Conservation (phyloP, 2,113 vertebrate species). For the Notiomystis cincta region DNA sequence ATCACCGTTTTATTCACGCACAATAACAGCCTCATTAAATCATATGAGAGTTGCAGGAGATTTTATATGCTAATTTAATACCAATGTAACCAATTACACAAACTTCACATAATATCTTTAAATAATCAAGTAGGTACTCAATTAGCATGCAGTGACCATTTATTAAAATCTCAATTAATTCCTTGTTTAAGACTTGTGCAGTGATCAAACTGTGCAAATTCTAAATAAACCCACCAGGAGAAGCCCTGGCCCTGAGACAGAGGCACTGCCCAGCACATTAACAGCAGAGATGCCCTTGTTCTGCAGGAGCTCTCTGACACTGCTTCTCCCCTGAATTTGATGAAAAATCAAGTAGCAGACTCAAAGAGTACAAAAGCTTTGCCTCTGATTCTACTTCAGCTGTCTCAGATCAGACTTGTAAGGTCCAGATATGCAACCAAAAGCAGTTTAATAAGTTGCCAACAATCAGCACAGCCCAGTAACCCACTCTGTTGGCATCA, state of each 20-base stretch:
- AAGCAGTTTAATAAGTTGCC: neutral
- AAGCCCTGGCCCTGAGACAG: conserved; percentile 1
- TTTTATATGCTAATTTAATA: conserved; percentile 64
- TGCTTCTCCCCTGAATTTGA: conserved; percentile 1
- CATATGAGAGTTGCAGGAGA: conserved; percentile 52
- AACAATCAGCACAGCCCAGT: neutral
- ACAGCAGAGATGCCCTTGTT: neutral
- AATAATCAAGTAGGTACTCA: conserved; percentile 61
- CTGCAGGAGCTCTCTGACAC: neutral
- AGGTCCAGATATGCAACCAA: neutral
- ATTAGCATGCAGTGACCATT: conserved; percentile 58
- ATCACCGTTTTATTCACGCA: conserved; percentile 48
- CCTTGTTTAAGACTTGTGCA: conserved; percentile 35
- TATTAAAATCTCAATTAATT: conserved; percentile 61
- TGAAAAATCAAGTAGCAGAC: neutral
- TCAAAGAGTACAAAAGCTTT: conserved; percentile 23
- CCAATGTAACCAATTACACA: conserved; percentile 57
- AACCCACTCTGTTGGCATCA: neutral
- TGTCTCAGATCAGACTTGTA: neutral
- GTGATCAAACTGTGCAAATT: conserved; percentile 46
- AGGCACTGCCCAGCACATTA: conserved; percentile 9
- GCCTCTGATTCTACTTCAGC: neutral
- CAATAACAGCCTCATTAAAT: conserved; percentile 62
- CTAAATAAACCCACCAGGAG: conserved; percentile 37
- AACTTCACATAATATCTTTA: conserved; percentile 65